Evolutionary conservation across 2,888 invertebrate species (phyloP).

Genomic region (Lasioglossum zephyrum): DNA sequence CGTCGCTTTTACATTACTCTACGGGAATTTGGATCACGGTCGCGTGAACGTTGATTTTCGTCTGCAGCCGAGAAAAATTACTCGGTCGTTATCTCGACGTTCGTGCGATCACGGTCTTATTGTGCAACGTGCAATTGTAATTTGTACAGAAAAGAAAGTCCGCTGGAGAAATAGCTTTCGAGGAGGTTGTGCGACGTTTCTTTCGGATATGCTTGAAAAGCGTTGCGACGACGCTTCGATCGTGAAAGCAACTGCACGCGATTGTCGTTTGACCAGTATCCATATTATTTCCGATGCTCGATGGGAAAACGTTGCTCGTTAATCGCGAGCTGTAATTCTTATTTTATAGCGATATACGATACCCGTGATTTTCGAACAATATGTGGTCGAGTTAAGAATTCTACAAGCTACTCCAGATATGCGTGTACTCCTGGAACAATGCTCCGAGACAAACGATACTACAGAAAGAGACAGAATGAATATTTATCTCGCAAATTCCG

Average conservation of each 20-base stretch:
- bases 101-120: not conserved
- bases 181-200: not conserved
- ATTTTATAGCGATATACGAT: not conserved
- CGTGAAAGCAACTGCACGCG: not conserved
- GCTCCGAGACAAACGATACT: not conserved
- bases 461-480: not conserved
- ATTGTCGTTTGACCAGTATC: not conserved
- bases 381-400: not conserved
- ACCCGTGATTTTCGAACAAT: not conserved
- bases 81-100: slow-evolving; percentile 9
- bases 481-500: not conserved
- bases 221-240: slow-evolving; percentile 3
- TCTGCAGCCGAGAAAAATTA: not conserved
- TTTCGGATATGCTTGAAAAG: not conserved
- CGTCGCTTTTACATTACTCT: not conserved
- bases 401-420: not conserved
- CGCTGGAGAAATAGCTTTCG: not conserved
- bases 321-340: not conserved
- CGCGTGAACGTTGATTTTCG: slow-evolving; percentile 13
- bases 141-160: slow-evolving; percentile 15
- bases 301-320: not conserved
- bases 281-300: not conserved
- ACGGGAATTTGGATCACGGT: slow-evolving; percentile 3
- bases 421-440: not conserved
- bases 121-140: not conserved